A percentile compares a stretch with the other conserved stretches of the same genome.
Conservation (phyloP, 2,888 invertebrate species). For the Scotopteryx bipunctaria region DNA sequence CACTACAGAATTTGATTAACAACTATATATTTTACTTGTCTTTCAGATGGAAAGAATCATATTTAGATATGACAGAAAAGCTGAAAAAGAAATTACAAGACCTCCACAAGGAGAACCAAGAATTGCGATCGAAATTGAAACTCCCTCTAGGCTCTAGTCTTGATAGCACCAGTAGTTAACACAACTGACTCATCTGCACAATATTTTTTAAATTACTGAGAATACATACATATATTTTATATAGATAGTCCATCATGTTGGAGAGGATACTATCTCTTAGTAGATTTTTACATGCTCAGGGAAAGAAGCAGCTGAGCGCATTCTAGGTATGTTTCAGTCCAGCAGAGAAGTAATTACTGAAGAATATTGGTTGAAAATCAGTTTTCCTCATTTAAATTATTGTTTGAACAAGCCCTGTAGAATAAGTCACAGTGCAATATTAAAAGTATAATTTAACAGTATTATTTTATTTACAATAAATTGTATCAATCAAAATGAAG, state of each 20-base stretch:
- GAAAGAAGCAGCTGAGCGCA: no score
- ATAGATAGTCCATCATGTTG: no score
- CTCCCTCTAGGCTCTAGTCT: slow-evolving; percentile 50
- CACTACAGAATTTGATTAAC: no score
- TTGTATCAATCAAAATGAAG: slow-evolving; percentile 22
- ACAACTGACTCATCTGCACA: background rate
- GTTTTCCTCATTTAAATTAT: no score
- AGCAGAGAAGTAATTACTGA: no score
- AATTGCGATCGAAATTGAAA: slow-evolving; percentile 67
- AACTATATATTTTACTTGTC: no score
- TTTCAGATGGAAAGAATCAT: slow-evolving; percentile 86
- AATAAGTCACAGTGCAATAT: slow-evolving; percentile 59
- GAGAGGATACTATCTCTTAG: no score
- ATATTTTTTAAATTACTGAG: background rate
- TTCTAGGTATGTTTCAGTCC: no score
- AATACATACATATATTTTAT: no score
- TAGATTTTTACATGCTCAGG: no score
- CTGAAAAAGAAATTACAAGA: slow-evolving; percentile 83
- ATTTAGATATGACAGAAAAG: slow-evolving; percentile 84
- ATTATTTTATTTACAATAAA: slow-evolving; percentile 33
- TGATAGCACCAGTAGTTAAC: slow-evolving; percentile 52
- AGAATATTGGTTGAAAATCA: no score
- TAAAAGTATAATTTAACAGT: slow-evolving; percentile 39
- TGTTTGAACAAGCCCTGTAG: no score
- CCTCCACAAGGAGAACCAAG: slow-evolving; percentile 80